A percentile compares a stretch with the other conserved stretches of the same genome.
phyloP scores from a whole-genome alignment of 2,888 invertebrate genomes.

The Pogonocherus hispidulus region DNA sequence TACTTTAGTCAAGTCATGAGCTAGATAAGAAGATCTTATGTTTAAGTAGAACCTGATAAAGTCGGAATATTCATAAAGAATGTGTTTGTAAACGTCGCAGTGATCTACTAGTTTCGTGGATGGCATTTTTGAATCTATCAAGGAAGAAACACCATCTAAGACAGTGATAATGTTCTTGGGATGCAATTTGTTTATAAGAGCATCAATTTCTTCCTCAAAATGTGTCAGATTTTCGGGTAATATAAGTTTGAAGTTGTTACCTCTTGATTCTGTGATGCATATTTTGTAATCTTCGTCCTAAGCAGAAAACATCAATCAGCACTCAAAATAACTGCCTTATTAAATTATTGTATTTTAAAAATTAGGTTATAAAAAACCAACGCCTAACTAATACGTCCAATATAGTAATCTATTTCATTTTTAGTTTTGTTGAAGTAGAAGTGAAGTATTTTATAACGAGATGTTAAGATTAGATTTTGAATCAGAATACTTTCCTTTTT shows the following conservation, averaged over 20 bases:
- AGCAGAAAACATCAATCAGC: no score
- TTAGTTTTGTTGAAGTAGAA: background rate
- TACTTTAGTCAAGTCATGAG: conserved; percentile 53
- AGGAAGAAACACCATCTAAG: conserved; percentile 48
- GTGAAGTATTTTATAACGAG: background rate
- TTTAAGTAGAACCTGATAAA: conserved; percentile 58
- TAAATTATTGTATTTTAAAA: no score
- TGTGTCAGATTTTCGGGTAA: conserved; percentile 15
- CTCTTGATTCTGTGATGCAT: conserved; percentile 37
- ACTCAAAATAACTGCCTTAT: no score
- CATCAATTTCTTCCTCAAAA: conserved; percentile 38
- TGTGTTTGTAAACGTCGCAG: conserved; percentile 48
- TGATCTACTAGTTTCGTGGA: conserved; percentile 35
- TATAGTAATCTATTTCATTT: no score
- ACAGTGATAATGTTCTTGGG: conserved; percentile 44
- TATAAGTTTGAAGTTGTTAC: conserved; percentile 38
- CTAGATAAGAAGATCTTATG: conserved; percentile 51
- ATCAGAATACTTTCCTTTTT: no score
- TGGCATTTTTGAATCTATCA: conserved; percentile 27
- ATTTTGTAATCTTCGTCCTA: conserved; percentile 55
- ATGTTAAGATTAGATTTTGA: conserved; percentile 8
- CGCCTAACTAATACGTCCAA: no score
- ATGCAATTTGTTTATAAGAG: conserved; percentile 17
- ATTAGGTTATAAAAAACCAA: no score
- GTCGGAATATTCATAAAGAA: conserved; percentile 57